Base-by-base conservation (phyloP, 2,797 vertebrate genomes). In the Myotis pilosus region DNA sequence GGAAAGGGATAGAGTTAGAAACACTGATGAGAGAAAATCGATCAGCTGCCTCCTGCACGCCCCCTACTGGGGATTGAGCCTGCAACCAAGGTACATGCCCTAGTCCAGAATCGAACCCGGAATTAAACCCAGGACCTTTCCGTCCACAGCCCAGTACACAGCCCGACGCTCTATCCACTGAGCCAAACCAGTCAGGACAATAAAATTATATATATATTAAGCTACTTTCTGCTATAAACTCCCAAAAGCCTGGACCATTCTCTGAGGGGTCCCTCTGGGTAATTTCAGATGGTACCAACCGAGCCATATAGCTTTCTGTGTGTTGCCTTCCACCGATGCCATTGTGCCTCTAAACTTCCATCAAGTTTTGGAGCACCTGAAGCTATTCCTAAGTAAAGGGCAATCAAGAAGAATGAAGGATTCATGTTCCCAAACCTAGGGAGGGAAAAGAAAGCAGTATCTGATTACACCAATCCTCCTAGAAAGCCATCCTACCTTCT, bases 321-420 rank as follows among this genome's bases (percentile, higher is more conserved):
- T 98, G 98, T 99, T 74, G 94, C 96, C 97, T 99, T 99, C 99
- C 99, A 99, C 78, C 98, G 94, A 11, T 98, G 15, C 99, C 99
- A 99, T 85, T 98, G 98, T 0, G 96, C 78, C 1, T 99, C 98
- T 96, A 99, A 97, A n/a, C 97, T 98, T 0, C 97, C 96, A 96
- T 99, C 98, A 47, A 96, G 6, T 4, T 85, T 94, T 17, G 99
- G 99, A 11, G 98, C 98, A 0, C 98, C 98, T 12, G 98, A 94
- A 44, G 64, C 97, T 1, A 97, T 85, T 0, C 97, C 96, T 74
- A 99, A 28, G 90, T 97, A 98, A 76, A 99, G 36, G 0, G 94
- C 94, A 28, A 98, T 55, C 10, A 98, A 0, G 1, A 97, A 20
- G 4, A 98, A 38, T 25, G 91, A 97, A 30, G 97, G 92, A 95